These are phyloP conservation scores for Forbesichthys agassizii DNA, from an alignment of 2,113 vertebrate genomes.

Conservation along the genomic window DNA sequence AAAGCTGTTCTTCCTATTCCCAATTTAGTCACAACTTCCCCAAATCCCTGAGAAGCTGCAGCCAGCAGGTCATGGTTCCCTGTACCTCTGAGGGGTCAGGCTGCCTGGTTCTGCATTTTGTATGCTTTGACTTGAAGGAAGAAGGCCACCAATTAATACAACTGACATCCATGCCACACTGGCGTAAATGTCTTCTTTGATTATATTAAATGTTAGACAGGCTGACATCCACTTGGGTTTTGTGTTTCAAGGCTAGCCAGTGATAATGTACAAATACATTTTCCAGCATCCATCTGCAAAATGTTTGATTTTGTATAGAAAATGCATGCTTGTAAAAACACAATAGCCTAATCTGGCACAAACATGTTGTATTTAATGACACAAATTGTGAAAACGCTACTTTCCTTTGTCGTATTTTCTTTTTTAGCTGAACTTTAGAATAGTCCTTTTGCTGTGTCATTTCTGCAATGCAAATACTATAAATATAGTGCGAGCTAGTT, in stretches of 20 bases:
- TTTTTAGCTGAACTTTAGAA: neutral
- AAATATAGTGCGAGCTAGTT: neutral
- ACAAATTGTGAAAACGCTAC: neutral
- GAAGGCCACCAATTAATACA: neutral
- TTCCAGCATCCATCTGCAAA: too few relatives aligned
- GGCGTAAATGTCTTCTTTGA: too few relatives aligned
- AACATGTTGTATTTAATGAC: neutral
- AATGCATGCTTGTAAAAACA: too few relatives aligned
- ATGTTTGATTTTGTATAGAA: too few relatives aligned
- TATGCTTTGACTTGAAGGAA: neutral
- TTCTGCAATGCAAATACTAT: neutral
- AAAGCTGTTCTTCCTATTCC: slow-evolving; percentile 78
- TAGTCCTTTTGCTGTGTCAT: neutral
- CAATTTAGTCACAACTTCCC: slow-evolving; percentile 80
- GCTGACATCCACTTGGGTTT: too few relatives aligned
- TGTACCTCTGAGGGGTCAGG: slow-evolving; percentile 52
- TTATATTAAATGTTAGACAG: too few relatives aligned
- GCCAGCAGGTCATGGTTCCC: slow-evolving; percentile 69
- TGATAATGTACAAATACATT: too few relatives aligned
- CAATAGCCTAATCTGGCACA: neutral
- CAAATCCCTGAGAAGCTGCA: slow-evolving; percentile 76
- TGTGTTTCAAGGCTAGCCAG: too few relatives aligned
- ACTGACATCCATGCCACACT: neutral
- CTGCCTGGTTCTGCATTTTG: neutral
- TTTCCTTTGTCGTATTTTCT: neutral